These are phyloP conservation scores for Gulo gulo DNA, from an alignment of 2,113 vertebrate genomes.

Conservation along the genomic window DNA sequence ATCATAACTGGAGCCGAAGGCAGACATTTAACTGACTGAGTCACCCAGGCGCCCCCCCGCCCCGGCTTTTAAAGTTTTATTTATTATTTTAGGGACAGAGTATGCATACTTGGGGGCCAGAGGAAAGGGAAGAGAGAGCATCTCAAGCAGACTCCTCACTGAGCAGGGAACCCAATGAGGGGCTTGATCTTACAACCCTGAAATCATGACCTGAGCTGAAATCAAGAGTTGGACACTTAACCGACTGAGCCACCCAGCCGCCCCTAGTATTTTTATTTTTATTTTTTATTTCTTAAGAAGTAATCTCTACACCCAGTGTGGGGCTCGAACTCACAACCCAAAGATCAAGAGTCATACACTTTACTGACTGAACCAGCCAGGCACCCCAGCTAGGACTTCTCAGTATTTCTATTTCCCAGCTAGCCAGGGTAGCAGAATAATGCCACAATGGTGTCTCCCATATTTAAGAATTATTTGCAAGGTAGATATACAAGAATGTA, in stretches of 20 bases:
- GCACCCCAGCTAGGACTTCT: neutral
- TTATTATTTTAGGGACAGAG: neutral
- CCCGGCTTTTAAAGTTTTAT: neutral
- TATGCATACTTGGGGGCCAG: neutral
- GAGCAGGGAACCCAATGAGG: neutral
- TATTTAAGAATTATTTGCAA: conserved; percentile 20
- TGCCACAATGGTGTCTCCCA: neutral
- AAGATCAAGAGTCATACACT: neutral
- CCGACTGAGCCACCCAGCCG: neutral
- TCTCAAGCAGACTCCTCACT: neutral
- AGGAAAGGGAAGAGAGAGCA: neutral
- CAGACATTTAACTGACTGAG: neutral
- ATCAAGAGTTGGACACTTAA: neutral
- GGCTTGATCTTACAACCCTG: neutral
- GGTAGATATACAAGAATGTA: neutral
- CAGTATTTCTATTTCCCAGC: neutral
- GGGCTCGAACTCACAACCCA: neutral
- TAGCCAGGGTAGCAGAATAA: neutral
- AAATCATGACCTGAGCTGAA: neutral
- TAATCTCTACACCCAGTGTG: neutral
- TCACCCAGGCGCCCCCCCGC: too few relatives aligned
- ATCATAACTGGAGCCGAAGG: neutral
- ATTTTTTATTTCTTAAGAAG: neutral
- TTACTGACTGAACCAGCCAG: neutral
- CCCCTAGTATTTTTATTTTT: neutral